Conservation (phyloP, 2,113 vertebrate species). For the Actenoides lindsayi region DNA sequence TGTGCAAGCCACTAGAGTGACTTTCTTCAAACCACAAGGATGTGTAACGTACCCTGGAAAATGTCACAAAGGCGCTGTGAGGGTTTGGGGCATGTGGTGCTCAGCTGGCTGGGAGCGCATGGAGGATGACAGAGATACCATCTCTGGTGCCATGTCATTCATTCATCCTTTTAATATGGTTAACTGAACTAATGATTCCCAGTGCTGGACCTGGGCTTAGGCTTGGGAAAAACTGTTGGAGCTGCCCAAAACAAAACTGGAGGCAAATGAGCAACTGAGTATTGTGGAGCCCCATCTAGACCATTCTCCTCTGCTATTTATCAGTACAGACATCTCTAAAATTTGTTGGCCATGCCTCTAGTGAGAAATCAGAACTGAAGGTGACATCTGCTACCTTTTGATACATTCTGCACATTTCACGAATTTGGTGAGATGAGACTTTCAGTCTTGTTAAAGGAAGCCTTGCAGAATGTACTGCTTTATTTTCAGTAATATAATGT, state of each 20-base stretch:
- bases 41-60: accelerated
- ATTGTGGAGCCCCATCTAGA: neutral
- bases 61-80: neutral
- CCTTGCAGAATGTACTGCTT: neutral
- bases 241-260: neutral
- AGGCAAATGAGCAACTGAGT: neutral
- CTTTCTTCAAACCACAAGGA: neutral
- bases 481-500: neutral
- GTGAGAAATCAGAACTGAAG: neutral
- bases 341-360: neutral
- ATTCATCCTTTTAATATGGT: neutral
- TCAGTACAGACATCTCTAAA: neutral
- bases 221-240: neutral
- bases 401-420: neutral
- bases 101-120: neutral
- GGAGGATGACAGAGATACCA: neutral
- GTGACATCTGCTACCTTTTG: constrained; percentile 15
- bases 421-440: neutral
- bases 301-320: neutral
- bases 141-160: neutral
- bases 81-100: neutral
- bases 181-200: neutral
- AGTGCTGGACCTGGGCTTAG: neutral
- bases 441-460: neutral
- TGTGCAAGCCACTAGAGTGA: neutral